Base-by-base conservation (phyloP, 1,140 invertebrate species). In the Bilobella aurantiaca region DNA sequence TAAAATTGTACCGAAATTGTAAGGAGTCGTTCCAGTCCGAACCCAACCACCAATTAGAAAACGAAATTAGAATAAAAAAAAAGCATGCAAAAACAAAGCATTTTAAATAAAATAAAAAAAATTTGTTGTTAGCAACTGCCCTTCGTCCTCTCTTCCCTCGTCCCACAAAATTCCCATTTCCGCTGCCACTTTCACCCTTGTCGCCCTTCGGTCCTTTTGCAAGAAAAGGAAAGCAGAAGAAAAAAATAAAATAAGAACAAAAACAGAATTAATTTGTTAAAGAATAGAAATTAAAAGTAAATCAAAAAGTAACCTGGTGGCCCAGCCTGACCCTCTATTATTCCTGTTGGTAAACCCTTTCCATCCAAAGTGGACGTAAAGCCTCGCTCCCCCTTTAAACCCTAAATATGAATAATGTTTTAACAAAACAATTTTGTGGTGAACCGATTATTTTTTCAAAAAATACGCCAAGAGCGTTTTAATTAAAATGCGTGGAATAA, bases 311-410 rank as follows among this genome's bases (percentile, higher is more conserved):
- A 84, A 91, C 90, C 90, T 80, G 89, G 86, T 28, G 89, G 91
- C 74, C 92, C 93, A 42, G 92, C 89, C 18, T 91, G 90, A 70
- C 92, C 92, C 82, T 95, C 91, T 75, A 96, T 91, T 74, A 93
- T 90, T 73, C 91, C 91, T 56, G 89, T 89, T 60, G 91, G 87
- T 77, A 93, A 90, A 69, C 89, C 86, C 78, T 93, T 90, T 64
- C 90, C 91, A 74, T 88, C 90, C 75, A 94, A 78, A 57, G 90
- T 92, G 69, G 90, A 92, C 68, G 90, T 93, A 69, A 91, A 81
- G 58, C 91, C 91, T 73, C 90, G 83, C 75, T 94, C 91, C 68
- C 91, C 91, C 76, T 92, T 93, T 75, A 91, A 88, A 59, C 91
- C 91, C 49, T 53, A 23, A 42, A 8, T 12, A 18, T 42, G 34